Percentiles rank a stretch among this genome's conserved stretches.
Evolutionary conservation across 1,140 invertebrate species (phyloP).

Genomic region (Aricia agestis): DNA sequence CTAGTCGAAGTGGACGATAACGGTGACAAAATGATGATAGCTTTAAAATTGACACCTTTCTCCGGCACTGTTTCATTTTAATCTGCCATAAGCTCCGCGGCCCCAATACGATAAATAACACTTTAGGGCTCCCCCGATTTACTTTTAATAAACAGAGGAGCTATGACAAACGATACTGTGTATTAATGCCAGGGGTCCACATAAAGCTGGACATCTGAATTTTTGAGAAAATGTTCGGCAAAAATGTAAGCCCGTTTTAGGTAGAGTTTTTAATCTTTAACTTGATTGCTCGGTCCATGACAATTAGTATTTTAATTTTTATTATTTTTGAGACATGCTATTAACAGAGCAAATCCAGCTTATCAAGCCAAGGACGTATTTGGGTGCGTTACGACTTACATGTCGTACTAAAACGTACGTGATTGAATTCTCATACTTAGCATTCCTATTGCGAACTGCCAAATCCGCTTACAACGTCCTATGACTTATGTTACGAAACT

Average conservation of each 20-base stretch:
- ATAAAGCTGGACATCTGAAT: no score
- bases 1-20: neutral
- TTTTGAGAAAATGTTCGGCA: no score
- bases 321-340: neutral
- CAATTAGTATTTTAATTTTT: no score
- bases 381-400: neutral
- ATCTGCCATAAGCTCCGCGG: neutral
- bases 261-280: no score
- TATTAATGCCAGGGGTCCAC: no score
- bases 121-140: neutral
- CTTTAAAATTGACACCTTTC: constrained; percentile 9
- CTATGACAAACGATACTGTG: no score
- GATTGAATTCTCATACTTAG: neutral
- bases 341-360: no score
- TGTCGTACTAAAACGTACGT: neutral
- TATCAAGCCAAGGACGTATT: neutral
- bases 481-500: constrained; percentile 2
- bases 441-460: neutral
- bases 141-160: neutral
- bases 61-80: neutral
- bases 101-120: neutral
- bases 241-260: no score
- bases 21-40: neutral
- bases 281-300: no score
- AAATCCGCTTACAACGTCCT: constrained; percentile 9